Percentiles rank a stretch among this genome's conserved stretches.
These are phyloP conservation scores for Limnephilus rhombicus DNA, from an alignment of 2,888 invertebrate genomes.

Conservation along the genomic window DNA sequence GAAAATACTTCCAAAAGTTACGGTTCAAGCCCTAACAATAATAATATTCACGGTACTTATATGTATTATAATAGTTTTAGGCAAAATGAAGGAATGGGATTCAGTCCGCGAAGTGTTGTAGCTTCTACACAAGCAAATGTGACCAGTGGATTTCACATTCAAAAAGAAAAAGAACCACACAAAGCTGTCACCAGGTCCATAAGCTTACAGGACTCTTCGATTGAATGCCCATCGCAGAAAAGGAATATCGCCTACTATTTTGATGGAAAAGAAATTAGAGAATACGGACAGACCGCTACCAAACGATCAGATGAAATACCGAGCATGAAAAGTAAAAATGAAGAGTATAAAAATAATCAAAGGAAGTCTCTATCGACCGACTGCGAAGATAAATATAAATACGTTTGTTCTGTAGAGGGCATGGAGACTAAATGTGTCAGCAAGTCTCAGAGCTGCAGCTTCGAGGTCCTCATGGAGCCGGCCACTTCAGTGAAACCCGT, in stretches of 20 bases:
- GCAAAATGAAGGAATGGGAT: constrained; percentile 64
- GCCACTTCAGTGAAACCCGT: constrained; percentile 73
- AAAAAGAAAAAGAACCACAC: constrained; percentile 70
- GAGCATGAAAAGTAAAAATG: constrained; percentile 75
- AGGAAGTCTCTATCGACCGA: constrained; percentile 75
- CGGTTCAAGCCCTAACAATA: constrained; percentile 81
- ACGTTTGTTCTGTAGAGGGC: constrained; percentile 75
- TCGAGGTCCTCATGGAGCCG: constrained; percentile 76
- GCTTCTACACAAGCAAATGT: constrained; percentile 68
- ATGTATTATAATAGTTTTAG: constrained; percentile 75
- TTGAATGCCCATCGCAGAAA: constrained; percentile 70
- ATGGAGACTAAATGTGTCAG: constrained; percentile 74
- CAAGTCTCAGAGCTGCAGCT: constrained; percentile 77
- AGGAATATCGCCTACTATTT: constrained; percentile 77
- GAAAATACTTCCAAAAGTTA: constrained; percentile 80
- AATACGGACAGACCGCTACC: constrained; percentile 70
- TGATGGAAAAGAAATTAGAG: constrained; percentile 73
- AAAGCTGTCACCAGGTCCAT: constrained; percentile 76
- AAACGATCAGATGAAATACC: constrained; percentile 79
- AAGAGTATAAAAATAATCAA: constrained; percentile 77
- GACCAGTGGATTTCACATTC: constrained; percentile 74
- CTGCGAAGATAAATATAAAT: constrained; percentile 74
- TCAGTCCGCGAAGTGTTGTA: constrained; percentile 58
- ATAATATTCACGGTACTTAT: constrained; percentile 76
- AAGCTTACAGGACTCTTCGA: constrained; percentile 74